Percentiles rank a stretch among this genome's conserved stretches.
Evolutionary conservation across 2,113 vertebrate species (phyloP).

Genomic region (Propithecus coquereli): DNA sequence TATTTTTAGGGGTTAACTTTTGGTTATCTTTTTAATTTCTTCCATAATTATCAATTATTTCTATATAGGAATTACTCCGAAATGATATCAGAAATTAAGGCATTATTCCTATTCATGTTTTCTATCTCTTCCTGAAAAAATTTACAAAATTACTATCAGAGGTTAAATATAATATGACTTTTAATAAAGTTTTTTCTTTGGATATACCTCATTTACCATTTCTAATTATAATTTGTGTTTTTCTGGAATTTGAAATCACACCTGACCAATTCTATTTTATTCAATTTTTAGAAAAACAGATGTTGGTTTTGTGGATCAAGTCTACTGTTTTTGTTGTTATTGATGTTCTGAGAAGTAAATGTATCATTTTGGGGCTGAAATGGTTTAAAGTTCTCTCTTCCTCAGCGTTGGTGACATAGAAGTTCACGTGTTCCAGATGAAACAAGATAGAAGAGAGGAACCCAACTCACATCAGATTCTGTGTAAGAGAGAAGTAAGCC

Average conservation of each 20-base stretch:
- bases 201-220: not conserved
- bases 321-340: not conserved
- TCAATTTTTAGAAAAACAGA: not conserved
- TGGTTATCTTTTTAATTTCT: slow-evolving; percentile 5
- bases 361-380: not conserved
- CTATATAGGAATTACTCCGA: not conserved
- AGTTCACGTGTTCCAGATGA: not conserved
- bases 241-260: slow-evolving; percentile 14
- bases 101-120: not conserved
- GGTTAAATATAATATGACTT: not conserved
- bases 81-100: not conserved
- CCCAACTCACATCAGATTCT: not conserved
- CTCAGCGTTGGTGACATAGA: not conserved
- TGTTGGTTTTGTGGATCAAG: not conserved
- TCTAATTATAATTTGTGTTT: slow-evolving; percentile 4
- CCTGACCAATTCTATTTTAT: not conserved
- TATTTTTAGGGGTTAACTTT: not conserved
- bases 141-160: not conserved
- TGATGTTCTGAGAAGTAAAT: not conserved
- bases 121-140: slow-evolving; percentile 10
- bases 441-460: not conserved
- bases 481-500: not conserved
- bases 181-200: not conserved
- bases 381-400: not conserved
- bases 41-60: not conserved